phyloP scores from a whole-genome alignment of 2,888 invertebrate genomes.

The Zaprionus obscuricornis region DNA sequence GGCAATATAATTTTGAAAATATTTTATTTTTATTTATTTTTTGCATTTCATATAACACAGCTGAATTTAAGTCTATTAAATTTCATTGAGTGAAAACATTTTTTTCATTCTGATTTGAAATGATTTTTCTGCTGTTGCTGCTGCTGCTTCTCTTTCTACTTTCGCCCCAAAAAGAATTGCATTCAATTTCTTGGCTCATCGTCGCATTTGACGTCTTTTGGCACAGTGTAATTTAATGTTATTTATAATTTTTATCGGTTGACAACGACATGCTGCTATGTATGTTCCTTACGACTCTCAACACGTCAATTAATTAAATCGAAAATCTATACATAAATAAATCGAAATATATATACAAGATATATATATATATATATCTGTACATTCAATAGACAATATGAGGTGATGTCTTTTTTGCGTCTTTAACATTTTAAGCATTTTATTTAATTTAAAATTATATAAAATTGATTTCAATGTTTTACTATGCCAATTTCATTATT shows the following conservation, averaged over 20 bases:
- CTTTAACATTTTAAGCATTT: constrained; percentile 28
- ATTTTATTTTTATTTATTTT: constrained; percentile 31
- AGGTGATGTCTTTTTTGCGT: constrained; percentile 45
- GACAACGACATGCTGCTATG: no score
- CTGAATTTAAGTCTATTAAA: constrained; percentile 9
- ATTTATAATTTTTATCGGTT: constrained; percentile 43
- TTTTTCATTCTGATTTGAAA: no score
- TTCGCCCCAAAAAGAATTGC: constrained; percentile 32
- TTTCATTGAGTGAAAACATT: no score
- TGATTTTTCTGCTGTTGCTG: constrained; percentile 15
- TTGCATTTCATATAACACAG: no score
- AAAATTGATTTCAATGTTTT: constrained; percentile 29
- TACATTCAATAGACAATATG: no score
- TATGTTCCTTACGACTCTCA: constrained; percentile 38
- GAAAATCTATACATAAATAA: neutral
- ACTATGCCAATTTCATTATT: no score
- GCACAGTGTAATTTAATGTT: constrained; percentile 47
- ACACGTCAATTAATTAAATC: constrained; percentile 69
- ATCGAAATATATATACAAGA: constrained; percentile 1
- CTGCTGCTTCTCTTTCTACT: no score
- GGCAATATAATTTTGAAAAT: constrained; percentile 31
- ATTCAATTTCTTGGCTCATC: constrained; percentile 45
- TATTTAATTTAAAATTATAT: constrained; percentile 31
- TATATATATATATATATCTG: constrained; percentile 11
- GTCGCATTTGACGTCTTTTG: constrained; percentile 59